Base-by-base conservation (phyloP, 1,140 invertebrate species). In the Cyphomyrmex costatus region DNA sequence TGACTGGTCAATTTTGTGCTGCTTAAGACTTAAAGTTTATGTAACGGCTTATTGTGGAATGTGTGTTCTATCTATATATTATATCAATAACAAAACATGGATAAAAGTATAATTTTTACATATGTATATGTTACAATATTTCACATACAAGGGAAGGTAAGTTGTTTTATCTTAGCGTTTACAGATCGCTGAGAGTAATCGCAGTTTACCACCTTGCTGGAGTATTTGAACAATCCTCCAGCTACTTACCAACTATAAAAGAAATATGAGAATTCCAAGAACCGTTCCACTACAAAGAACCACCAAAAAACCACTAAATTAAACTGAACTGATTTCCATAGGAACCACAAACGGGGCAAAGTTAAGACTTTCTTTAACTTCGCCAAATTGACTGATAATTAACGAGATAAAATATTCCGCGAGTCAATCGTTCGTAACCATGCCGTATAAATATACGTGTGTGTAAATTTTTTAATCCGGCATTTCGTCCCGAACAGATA, bases 181-280 rank as follows among this genome's bases (percentile, higher is more conserved):
- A 51, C 24, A 7, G 7, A 21, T n/a, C 19, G n/a, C 53, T 56
- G 21, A 2, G 53, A 56, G n/a, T 56, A 56, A 33, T 79, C 7
- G 51, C 33, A 53, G 53, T 68, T 56, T 56, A 33, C 30, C 21
- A 79, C 21, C 65, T 58, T 63, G 79, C 90, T 79, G 90, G 76
- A 89, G 76, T 66, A 61, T 70, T 53, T 19, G 10, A 63, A 53
- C 58, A 51, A 68, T 77, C 65, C 78, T 73, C 90, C 90, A 90
- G 88, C 74, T 91, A 91, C 90, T 91, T 91, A 91, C 90, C 89
- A 51, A 89, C 30, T 36, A 2, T 51, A 58, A 86, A 42, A 51
- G 79, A 61, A 86, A 88, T 58, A 56, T 90, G 61, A 49, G 76
- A 77, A 42, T 19, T 21, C 33, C 36, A 27, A 42, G 16, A 53